Conservation (phyloP, 1,140 invertebrate genomes). For the Hypsibius dujardini region DNA sequence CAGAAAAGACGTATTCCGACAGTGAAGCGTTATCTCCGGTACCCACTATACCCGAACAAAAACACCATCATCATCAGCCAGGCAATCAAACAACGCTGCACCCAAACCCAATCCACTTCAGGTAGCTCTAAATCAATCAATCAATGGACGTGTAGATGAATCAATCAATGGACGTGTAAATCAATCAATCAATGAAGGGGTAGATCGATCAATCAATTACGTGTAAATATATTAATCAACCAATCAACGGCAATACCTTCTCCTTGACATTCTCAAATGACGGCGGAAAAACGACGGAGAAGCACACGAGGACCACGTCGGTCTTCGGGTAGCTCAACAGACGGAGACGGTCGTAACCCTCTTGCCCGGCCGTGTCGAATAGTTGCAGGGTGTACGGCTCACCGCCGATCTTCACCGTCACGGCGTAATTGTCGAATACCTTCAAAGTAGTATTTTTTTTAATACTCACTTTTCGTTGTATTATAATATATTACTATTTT, state of each 20-base stretch:
- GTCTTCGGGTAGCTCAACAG: constrained; percentile 96
- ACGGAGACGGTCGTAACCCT: constrained; percentile 88
- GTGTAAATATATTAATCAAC: too few relatives aligned
- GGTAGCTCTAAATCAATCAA: too few relatives aligned
- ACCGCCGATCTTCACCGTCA: background rate
- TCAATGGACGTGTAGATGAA: too few relatives aligned
- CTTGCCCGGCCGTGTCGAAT: constrained; percentile 50
- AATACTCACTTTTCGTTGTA: too few relatives aligned
- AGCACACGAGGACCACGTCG: constrained; percentile 96
- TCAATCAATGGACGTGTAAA: too few relatives aligned
- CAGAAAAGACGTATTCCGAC: constrained; percentile 93
- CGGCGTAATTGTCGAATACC: constrained; percentile 5
- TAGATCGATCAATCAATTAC: too few relatives aligned
- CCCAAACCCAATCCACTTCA: too few relatives aligned
- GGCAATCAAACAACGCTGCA: too few relatives aligned
- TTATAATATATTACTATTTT: too few relatives aligned
- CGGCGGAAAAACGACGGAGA: constrained; percentile 92
- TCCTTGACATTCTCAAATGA: constrained; percentile 99
- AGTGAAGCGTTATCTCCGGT: constrained; percentile 98
- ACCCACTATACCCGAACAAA: constrained; percentile 61
- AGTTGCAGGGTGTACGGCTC: background rate
- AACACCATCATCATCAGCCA: too few relatives aligned
- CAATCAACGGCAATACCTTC: constrained; percentile 49
- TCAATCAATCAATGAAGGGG: too few relatives aligned
- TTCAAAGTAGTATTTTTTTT: background rate